These are phyloP conservation scores for Pseudochirops cupreus DNA, from an alignment of 2,797 vertebrate genomes.

Conservation along the genomic window DNA sequence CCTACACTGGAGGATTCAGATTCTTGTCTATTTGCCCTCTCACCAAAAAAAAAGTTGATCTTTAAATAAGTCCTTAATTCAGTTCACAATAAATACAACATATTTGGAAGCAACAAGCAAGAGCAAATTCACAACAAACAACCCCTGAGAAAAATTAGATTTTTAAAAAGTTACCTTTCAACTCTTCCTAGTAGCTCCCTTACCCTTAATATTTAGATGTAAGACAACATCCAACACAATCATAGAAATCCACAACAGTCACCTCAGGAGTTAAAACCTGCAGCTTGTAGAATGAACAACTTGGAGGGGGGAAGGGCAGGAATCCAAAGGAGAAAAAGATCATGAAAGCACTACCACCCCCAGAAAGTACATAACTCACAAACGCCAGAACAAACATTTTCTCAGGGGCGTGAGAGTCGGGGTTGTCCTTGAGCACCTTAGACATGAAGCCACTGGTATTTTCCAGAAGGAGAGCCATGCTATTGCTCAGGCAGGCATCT, in stretches of 20 bases:
- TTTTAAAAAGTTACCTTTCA: neutral
- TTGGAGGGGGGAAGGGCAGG: neutral
- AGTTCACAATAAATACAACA: neutral
- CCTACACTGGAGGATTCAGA: no score
- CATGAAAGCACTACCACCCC: conserved; percentile 41
- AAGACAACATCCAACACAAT: neutral
- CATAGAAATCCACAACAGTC: neutral
- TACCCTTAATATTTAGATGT: neutral
- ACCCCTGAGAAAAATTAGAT: no score
- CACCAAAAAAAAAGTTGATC: neutral
- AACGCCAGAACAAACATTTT: conserved; percentile 74
- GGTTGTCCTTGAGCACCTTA: conserved; percentile 53
- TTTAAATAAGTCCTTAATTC: neutral
- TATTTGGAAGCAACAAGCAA: neutral
- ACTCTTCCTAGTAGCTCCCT: neutral
- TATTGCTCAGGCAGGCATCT: neutral
- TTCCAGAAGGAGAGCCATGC: conserved; percentile 36
- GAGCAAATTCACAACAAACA: neutral
- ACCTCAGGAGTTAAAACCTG: neutral
- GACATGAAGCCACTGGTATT: conserved; percentile 24
- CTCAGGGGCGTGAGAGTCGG: conserved; percentile 41
- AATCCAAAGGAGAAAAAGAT: conserved; percentile 42
- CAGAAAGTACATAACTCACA: conserved; percentile 65
- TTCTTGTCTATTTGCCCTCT: neutral
- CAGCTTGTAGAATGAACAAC: conserved; percentile 6